Evolutionary conservation across 2,888 invertebrate species (phyloP), one percentile per base, ranked within the genome.

Genomic region (Palloptera scutellata): DNA sequence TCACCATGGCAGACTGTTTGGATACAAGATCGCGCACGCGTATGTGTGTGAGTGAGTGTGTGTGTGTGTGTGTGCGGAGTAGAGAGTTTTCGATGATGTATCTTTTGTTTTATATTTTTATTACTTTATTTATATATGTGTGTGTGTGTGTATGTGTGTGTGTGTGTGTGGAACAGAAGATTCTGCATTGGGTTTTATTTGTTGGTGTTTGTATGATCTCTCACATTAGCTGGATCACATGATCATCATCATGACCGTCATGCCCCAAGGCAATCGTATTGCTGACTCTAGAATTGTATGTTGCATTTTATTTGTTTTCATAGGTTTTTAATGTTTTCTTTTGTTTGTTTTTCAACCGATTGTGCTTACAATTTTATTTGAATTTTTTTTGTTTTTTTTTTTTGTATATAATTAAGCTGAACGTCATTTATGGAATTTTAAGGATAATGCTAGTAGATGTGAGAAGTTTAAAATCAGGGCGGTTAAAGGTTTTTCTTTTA

Each of bases 1-100:
- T 71, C 67, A 57, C 61, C 61, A 62, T 66, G 70, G 70, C 69
- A 72, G 71, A 72, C 73, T 69, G 64, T 72, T 71, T 73, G 73
- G 72, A 66, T 69, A 70, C 71, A 70, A 53, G 42, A 52, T 52
- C 52, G 41, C n/a, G 17, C 12, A 42, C 52, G 43, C 12, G 45
- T 12, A 13, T 15, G 12, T 53, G 41, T 13, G 57, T 15, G 13
- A 17, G 52, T 13, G 20, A 54, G 42, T 41, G 20, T 6, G 8
- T 48, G 57, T 43, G 58, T 53, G 42, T 19, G 30, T 30, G 30
- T 58, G 43, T 57, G 4, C 6, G 6, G 62, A 13, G 51, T 8
- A 53, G 53, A 53, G 41, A n/a, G 40, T 10, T 43, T 58, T 17
- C 4, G 42, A 42, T n/a, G 8, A n/a, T 15, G 40, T 20, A 40